Base-by-base conservation (phyloP, 2,797 vertebrate species). In the Mormyrops boulengeri region DNA sequence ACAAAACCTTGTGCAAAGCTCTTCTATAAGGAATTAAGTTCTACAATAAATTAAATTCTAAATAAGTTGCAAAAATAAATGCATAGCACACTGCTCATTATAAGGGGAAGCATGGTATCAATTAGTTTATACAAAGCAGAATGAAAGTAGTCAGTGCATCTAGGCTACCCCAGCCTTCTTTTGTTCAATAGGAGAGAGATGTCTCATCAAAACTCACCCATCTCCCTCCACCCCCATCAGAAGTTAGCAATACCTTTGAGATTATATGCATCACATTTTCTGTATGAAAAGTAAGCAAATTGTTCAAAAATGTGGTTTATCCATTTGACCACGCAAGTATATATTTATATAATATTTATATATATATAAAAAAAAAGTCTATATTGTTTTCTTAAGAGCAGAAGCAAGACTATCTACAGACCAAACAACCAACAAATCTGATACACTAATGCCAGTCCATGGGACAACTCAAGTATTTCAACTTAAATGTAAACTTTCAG, bases 281-380 rank as follows among this genome's bases (percentile, higher is more conserved):
- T 95, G 95, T 97, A 98, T 95, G 96, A 97, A 97, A 97, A 96
- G 94, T 95, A 97, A 96, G 96, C 95, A 97, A 97, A 96, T 96
- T 96, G 95, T 97, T 97, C 96, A 94, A 97, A 98, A 98, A 94
- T 94, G 97, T 98, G 97, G 96, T 96, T 97, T 96, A 97, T 96
- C 97, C 92, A 93, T 97, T 96, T 97, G 96, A 98, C 97, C 97
- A 98, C 98, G 97, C 97, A 98, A 97, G 97, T 97, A 97, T 97
- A 97, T 95, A 96, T 96, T 95, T 96, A 93, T 95, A 95, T 95
- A 94, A 95, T 95, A 94, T 95, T 94, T 95, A 95, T 95, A 95
- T 96, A 94, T 94, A 93, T 93, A 94, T 96, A 97, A 95, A 92
- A 95, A 96, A 95, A 97, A 95, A 96, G 69, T 87, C 34, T 89